A percentile compares a stretch with the other conserved stretches of the same genome.
These are phyloP conservation scores for Petaurus breviceps DNA, from an alignment of 2,113 vertebrate species.

Conservation along the genomic window DNA sequence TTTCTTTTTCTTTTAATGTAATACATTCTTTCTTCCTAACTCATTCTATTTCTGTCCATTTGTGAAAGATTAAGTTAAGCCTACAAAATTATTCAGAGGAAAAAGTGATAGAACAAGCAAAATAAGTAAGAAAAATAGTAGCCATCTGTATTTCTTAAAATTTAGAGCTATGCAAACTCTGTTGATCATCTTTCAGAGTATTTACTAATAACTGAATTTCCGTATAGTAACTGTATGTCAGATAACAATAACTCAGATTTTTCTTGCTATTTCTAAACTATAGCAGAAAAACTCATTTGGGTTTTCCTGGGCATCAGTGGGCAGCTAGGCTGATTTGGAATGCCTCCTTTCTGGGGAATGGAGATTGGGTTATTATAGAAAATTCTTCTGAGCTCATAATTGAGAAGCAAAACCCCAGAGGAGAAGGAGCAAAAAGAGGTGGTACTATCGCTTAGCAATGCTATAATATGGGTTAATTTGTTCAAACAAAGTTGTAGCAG, in stretches of 20 bases:
- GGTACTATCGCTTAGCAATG: background rate
- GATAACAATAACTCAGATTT: slow-evolving; percentile 26
- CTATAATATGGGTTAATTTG: background rate
- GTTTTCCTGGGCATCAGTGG: slow-evolving; percentile 22
- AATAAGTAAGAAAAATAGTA: slow-evolving; percentile 24
- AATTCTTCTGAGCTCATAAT: background rate
- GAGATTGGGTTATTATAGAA: background rate
- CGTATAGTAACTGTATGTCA: background rate
- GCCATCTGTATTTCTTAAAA: slow-evolving; percentile 15
- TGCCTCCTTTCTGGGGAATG: slow-evolving; percentile 29
- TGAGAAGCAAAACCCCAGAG: slow-evolving; percentile 9
- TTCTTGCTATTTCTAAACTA: slow-evolving; percentile 26
- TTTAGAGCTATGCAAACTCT: slow-evolving; percentile 19
- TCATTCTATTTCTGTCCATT: background rate
- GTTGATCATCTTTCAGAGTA: background rate
- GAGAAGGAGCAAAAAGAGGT: background rate
- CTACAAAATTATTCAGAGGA: slow-evolving; percentile 30
- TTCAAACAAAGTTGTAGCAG: background rate
- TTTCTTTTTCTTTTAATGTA: background rate
- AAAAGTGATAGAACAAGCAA: slow-evolving; percentile 44
- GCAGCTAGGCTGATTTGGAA: background rate
- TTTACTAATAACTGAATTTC: slow-evolving; percentile 23
- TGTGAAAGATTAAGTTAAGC: background rate
- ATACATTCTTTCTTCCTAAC: background rate
- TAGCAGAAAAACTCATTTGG: background rate